Base-by-base conservation (phyloP, 2,888 invertebrate genomes). In the Drosophila fulvimacula region DNA sequence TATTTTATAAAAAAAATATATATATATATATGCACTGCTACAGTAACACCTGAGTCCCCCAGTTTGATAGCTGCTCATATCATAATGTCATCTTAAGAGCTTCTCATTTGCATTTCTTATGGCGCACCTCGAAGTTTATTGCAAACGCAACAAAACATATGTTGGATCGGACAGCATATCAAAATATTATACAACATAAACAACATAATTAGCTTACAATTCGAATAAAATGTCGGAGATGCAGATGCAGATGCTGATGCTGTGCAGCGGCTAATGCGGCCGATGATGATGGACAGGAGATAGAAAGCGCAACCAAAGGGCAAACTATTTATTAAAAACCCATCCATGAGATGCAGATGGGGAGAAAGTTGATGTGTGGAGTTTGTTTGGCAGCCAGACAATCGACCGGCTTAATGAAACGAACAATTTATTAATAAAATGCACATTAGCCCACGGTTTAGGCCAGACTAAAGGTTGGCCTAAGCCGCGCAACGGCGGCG, bases 391-490 rank as follows among this genome's bases (percentile, higher is more conserved):
- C 48, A 27, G 46, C 46, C 27, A 46, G 42, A 46, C 46, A 24
- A 27, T 17, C 49, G 63, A 71, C 64, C 61, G 42, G 66, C 64
- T 65, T 84, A 85, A 82, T 89, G 85, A 85, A 85, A 72, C 76
- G 73, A 78, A 87, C 84, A 87, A 75, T 87, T 87, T 86, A 89
- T 89, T 80, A 89, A 84, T 84, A 80, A 75, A 81, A 83, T 73
- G 71, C 85, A 87, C 81, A 86, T 86, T 88, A 88, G 73, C 83
- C 83, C 86, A 88, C 83, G 87, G 76, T 67, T 79, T 65, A 46
- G 75, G 65, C 56, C 59, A 62, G 53, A 36, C 70, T 68, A 32
- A 56, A 46, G 68, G 39, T 30, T 56, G 62, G 55, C 64, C 34
- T 17, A 30, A 36, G 36, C 19, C 49, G 46, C 17, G 11, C 52